Base-by-base conservation (phyloP, 2,888 invertebrate genomes). In the Apantesis nais region DNA sequence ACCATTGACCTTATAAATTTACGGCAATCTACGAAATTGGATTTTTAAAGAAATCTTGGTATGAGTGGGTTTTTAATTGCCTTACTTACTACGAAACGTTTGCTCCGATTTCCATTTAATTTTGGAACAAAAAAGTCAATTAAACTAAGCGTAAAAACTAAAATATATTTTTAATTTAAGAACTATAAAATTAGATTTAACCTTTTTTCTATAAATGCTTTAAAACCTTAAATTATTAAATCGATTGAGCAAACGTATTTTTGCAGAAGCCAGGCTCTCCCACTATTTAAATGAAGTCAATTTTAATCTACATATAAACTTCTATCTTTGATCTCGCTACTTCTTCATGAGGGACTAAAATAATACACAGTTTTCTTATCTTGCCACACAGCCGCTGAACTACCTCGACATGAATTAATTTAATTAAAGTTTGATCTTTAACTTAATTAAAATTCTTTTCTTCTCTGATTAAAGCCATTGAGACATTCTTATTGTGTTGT, bases 1-100 rank as follows among this genome's bases (percentile, higher is more conserved):
- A 72, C 14, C 83, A 61, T 81, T 79, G 66, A 83, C 81, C 83
- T 81, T 75, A 71, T 72, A n/a, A n/a, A n/a, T 74, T 52, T 34
- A 71, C 69, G 66, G 67, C 68, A 39, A 71, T 77, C 62, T 65
- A 41, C 41, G 34, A 70, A 67, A 67, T 71, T 67, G 48, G 60
- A 31, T 31, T 66, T 67, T 67, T 63, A n/a, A 66, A 62, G n/a
- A 55, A 52, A 67, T 62, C n/a, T 58, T 58, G 29, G 61, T n/a
- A 65, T 25, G 55, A 55, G 61, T 66, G 48, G 39, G 29, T 29
- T 60, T 63, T 67, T 73, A 67, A 67, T 72, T 66, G 66, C 25
- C 31, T 44, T 34, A 68, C 68, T 72, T 34, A 72, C 19, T 25
- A 55, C 41, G 55, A 63, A 62, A 58, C 29, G 29, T 61, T 52